phyloP scores from a whole-genome alignment of 2,113 vertebrate species.

The Hyperoodon ampullatus region DNA sequence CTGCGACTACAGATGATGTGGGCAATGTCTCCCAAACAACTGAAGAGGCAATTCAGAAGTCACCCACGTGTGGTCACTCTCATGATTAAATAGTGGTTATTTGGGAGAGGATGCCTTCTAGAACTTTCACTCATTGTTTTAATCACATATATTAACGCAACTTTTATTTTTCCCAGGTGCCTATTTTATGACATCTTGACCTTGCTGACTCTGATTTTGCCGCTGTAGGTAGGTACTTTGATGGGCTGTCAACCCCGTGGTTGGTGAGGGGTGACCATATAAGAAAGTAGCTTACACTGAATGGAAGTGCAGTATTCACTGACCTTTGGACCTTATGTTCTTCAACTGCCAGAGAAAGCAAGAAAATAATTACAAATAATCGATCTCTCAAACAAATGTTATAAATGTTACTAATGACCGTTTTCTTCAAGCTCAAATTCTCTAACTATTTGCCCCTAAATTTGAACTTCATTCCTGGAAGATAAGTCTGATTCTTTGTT shows the following conservation, averaged over 20 bases:
- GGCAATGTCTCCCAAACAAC: background rate
- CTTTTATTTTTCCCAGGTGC: background rate
- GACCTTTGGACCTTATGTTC: background rate
- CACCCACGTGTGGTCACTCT: background rate
- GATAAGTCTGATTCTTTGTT: background rate
- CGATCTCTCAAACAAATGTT: background rate
- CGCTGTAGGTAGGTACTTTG: background rate
- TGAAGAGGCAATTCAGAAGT: background rate
- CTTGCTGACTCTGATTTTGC: background rate
- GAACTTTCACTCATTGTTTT: background rate
- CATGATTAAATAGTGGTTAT: background rate
- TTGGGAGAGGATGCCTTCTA: background rate
- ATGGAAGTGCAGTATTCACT: accelerated
- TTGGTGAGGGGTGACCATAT: background rate
- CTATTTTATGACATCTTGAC: background rate
- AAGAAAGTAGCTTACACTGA: background rate
- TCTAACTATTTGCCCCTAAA: background rate
- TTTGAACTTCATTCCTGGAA: background rate
- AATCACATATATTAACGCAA: background rate
- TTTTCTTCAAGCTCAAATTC: background rate
- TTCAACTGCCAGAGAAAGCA: background rate
- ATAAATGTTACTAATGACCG: background rate
- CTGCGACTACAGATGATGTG: background rate
- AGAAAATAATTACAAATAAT: background rate
- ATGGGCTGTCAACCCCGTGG: background rate